Evolutionary conservation across 2,888 invertebrate species (phyloP).

Genomic region (Bedellia somnulentella): DNA sequence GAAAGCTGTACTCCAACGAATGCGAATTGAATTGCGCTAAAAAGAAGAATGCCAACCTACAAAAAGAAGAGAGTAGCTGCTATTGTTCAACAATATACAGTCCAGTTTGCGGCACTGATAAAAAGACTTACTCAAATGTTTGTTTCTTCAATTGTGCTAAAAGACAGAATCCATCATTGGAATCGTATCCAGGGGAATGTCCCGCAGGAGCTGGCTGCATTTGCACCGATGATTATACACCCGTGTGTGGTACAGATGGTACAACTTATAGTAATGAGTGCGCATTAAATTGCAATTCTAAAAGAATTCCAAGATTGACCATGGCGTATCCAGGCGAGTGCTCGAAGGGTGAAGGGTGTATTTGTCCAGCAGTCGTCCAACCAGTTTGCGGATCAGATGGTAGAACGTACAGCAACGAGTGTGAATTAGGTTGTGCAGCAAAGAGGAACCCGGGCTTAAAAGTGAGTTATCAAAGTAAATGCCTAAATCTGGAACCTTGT

Average conservation of each 20-base stretch:
- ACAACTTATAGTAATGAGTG: slow-evolving; percentile 69
- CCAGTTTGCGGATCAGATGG: slow-evolving; percentile 22
- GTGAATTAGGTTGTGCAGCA: slow-evolving; percentile 17
- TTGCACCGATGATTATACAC: slow-evolving; percentile 22
- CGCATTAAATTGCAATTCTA: slow-evolving; percentile 55
- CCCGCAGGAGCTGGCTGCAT: slow-evolving; percentile 20
- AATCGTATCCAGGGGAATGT: not conserved
- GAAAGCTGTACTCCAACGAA: slow-evolving; percentile 10
- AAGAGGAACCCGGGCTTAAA: not conserved
- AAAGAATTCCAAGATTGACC: slow-evolving; percentile 8
- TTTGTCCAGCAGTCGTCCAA: slow-evolving; percentile 7
- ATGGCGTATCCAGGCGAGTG: slow-evolving; percentile 11
- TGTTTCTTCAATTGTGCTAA: slow-evolving; percentile 61
- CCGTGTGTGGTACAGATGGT: slow-evolving; percentile 74
- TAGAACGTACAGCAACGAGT: slow-evolving; percentile 18
- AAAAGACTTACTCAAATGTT: slow-evolving; percentile 67
- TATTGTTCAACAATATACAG: slow-evolving; percentile 15
- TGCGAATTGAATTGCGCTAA: not conserved
- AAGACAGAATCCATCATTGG: not conserved
- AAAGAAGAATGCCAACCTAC: not conserved
- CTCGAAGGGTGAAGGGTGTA: slow-evolving; percentile 4
- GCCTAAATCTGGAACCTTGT: not conserved
- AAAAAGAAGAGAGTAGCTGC: slow-evolving; percentile 9
- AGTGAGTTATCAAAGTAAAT: not conserved
- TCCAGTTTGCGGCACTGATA: slow-evolving; percentile 71